Evolutionary conservation across 2,888 invertebrate species (phyloP).

Genomic region (Hermaeophaga mercurialis): DNA sequence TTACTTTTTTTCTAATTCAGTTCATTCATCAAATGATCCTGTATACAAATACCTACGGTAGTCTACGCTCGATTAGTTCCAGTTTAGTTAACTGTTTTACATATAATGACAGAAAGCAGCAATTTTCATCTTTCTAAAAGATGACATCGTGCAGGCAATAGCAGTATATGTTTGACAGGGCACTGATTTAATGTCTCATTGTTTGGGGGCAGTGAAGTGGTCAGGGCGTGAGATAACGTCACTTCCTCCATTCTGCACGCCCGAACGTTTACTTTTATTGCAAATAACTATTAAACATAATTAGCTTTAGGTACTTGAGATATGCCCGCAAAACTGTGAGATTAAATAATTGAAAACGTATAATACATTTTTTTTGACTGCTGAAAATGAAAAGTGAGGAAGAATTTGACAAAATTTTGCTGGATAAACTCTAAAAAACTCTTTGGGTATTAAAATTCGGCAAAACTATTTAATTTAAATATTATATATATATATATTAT

Average conservation of each 20-base stretch:
- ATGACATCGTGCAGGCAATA: conserved; percentile 45
- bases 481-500: no score
- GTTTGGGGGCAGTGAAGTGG: conserved; percentile 55
- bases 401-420: no score
- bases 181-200: conserved; percentile 55
- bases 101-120: conserved; percentile 22
- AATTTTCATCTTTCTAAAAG: conserved; percentile 33
- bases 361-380: no score
- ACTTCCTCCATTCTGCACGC: conserved; percentile 52
- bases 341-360: no score
- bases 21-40: no score
- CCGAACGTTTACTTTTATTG: conserved; percentile 36
- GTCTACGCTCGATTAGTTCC: no score
- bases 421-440: no score
- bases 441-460: no score
- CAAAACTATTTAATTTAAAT: no score
- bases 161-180: conserved; percentile 45
- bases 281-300: conserved; percentile 30
- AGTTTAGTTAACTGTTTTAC: conserved; percentile 18
- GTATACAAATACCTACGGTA: no score
- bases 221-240: conserved; percentile 55
- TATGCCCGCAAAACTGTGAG: not conserved
- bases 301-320: conserved; percentile 2
- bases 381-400: no score
- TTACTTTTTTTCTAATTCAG: no score